phyloP scores from a whole-genome alignment of 2,797 vertebrate species.

The Lepilemur ruficaudatus region DNA sequence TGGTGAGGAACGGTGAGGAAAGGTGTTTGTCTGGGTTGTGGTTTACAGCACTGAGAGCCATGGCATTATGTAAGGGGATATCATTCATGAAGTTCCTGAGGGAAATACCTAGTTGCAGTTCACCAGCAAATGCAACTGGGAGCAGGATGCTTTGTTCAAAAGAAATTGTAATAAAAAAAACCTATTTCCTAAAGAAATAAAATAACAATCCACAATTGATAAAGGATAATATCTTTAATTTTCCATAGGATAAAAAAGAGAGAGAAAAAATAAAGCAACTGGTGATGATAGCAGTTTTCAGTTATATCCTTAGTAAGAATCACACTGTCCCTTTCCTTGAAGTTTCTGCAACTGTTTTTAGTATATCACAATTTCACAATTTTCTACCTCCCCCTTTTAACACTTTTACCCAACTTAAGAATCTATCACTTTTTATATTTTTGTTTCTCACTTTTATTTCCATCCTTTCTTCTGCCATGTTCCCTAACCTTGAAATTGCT shows the following conservation, averaged over 20 bases:
- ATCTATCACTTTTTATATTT: not conserved
- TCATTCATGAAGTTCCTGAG: not conserved
- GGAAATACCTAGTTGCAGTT: not conserved
- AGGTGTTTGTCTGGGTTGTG: not conserved
- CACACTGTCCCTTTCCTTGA: not conserved
- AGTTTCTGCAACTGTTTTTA: not conserved
- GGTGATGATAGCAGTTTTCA: not conserved
- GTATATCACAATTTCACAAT: not conserved
- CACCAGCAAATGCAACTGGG: not conserved
- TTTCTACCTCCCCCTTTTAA: not conserved
- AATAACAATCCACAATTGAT: not conserved
- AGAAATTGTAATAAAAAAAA: not conserved
- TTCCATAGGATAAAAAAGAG: not conserved
- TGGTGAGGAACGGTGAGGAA: not conserved
- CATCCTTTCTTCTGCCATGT: not conserved
- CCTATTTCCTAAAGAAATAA: not conserved
- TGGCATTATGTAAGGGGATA: not conserved
- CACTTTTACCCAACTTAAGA: not conserved
- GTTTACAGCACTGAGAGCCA: not conserved
- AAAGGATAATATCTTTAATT: not conserved
- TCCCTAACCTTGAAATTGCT: not conserved
- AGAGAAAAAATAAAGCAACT: not conserved
- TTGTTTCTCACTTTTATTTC: slow-evolving; percentile 16
- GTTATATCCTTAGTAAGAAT: not conserved
- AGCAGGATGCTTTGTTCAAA: not conserved